Conservation (phyloP, 2,888 invertebrate species). For the Macroteleia sp. region DNA sequence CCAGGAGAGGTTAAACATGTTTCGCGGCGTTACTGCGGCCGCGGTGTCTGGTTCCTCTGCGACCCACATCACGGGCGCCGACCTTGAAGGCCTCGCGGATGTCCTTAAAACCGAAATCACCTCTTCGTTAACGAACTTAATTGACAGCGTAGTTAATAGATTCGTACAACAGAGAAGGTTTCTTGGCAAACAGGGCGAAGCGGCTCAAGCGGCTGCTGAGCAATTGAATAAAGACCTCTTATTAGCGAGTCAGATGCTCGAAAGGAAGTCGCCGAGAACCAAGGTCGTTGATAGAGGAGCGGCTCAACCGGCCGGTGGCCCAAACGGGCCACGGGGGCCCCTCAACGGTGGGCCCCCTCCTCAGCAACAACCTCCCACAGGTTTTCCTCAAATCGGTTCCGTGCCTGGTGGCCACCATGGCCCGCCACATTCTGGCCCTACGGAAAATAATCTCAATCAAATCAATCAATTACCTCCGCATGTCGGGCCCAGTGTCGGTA, state of each 20-base stretch:
- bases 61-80: constrained; percentile 89
- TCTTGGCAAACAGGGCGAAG: constrained; percentile 91
- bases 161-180: constrained; percentile 92
- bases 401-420: constrained; percentile 81
- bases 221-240: constrained; percentile 93
- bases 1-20: constrained; percentile 90
- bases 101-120: constrained; percentile 95
- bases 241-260: constrained; percentile 92
- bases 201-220: constrained; percentile 91
- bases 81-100: constrained; percentile 95
- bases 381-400: constrained; percentile 86
- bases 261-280: constrained; percentile 92
- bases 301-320: constrained; percentile 84
- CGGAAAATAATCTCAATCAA: constrained; percentile 86
- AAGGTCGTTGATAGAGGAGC: constrained; percentile 89
- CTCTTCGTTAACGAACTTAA: constrained; percentile 91
- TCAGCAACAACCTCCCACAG: constrained; percentile 82
- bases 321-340: constrained; percentile 83
- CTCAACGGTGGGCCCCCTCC: constrained; percentile 82
- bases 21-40: constrained; percentile 87
- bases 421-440: constrained; percentile 79
- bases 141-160: constrained; percentile 94
- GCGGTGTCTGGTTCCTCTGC: constrained; percentile 85
- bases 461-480: constrained; percentile 86
- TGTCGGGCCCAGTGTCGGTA: constrained; percentile 88